Evolutionary conservation across 2,113 vertebrate genomes (phyloP).

Genomic region (Apaloderma vittatum): DNA sequence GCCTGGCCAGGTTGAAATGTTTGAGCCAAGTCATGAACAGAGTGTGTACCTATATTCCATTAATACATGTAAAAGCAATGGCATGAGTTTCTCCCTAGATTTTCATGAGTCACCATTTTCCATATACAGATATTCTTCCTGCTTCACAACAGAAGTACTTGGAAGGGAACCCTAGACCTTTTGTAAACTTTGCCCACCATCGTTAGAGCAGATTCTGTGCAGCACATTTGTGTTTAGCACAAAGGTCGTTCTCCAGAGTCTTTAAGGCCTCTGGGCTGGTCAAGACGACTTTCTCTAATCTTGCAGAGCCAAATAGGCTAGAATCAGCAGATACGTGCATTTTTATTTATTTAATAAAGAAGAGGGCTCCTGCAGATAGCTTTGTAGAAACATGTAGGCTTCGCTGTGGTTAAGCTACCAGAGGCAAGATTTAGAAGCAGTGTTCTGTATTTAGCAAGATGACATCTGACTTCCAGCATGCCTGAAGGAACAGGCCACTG

Average conservation of each 20-base stretch:
- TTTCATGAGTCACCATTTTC: background rate
- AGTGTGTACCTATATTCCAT: background rate
- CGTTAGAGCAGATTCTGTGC: background rate
- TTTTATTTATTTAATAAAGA: background rate
- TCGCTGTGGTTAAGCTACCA: background rate
- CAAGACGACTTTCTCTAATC: background rate
- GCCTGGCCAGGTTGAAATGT: background rate
- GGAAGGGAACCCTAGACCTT: background rate
- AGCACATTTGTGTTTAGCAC: background rate
- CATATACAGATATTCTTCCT: background rate
- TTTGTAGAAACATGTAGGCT: background rate
- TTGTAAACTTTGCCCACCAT: background rate
- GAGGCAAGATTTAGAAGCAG: constrained; percentile 40
- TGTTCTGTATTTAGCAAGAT: constrained; percentile 70
- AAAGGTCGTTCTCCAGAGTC: background rate
- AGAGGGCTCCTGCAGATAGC: background rate
- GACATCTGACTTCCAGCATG: constrained; percentile 64
- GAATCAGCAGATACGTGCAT: background rate
- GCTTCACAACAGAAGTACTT: background rate
- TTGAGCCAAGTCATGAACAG: background rate
- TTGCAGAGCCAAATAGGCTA: background rate
- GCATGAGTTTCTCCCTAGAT: background rate
- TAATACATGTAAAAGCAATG: background rate
- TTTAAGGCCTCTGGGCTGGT: background rate
- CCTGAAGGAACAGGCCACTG: constrained; percentile 44